Percentiles rank a stretch among this genome's conserved stretches.
Conservation (phyloP, 2,888 invertebrate genomes). For the Digitonthophagus gazella region DNA sequence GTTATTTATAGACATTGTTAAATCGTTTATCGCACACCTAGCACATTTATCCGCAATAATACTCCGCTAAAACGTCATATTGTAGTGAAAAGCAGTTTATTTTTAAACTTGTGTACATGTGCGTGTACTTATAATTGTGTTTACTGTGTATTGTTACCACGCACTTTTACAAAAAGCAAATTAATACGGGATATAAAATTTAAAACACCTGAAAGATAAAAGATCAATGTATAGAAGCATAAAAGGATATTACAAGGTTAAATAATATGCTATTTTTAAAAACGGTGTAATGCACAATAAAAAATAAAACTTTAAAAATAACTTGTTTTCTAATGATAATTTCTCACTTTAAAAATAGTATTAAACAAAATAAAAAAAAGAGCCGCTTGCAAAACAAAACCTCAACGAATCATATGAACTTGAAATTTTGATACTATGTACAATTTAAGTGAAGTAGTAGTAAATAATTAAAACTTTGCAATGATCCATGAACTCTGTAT, state of each 20-base stretch:
- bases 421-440: too few species aligned
- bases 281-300: neutral
- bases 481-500: too few species aligned
- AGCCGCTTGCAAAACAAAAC: too few species aligned
- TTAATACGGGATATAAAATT: neutral
- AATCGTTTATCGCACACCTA: neutral
- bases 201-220: neutral
- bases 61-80: neutral
- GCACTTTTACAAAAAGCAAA: neutral
- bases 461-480: too few species aligned
- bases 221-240: too few species aligned
- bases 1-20: neutral
- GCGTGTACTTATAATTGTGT: neutral
- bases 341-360: too few species aligned
- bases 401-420: too few species aligned
- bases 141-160: neutral
- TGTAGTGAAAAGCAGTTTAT: neutral
- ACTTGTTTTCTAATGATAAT: too few species aligned
- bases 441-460: too few species aligned
- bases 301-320: neutral
- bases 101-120: neutral
- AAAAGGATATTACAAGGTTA: too few species aligned
- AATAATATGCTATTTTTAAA: neutral
- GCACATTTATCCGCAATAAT: neutral
- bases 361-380: too few species aligned